Evolutionary conservation across 2,888 invertebrate species (phyloP), one percentile per base, ranked within the genome.

Genomic region (Drosophila picticornis): DNA sequence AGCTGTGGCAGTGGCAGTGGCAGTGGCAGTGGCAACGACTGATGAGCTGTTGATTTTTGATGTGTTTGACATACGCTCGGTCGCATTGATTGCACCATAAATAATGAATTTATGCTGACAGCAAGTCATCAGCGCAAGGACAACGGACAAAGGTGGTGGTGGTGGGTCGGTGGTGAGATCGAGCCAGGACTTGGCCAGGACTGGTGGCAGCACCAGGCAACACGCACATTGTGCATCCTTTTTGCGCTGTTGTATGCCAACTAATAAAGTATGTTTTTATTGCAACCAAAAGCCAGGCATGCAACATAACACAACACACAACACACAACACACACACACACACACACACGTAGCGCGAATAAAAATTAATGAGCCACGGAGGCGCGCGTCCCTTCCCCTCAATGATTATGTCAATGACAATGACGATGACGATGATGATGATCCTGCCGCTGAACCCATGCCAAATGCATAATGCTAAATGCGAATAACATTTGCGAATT

Each of bases 61-160:
- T 93, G 93, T 91, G 91, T 91, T 93, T 93, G 93, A 93, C 93
- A 93, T 93, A 92, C 93, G 93, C 91, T 92, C 92, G 86, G 80
- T 74, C 87, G 77, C 92, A 93, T 93, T 93, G 92, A 93, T 92
- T 92, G 92, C 92, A 74, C 88, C 92, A 92, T 92, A 92, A 92
- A 92, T 92, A 91, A 93, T 86, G 91, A 90, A 92, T 92, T 92
- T 92, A 93, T 92, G 92, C 88, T 91, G 92, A 92, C 92, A 92
- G 91, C 88, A 91, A 92, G 90, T 90, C 87, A 82, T 87, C 86
- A 64, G 64, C 36, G 62, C 71, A 66, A 59, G 66, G 46, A 62
- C 77, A 58, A 48, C 29, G 51, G 13, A 52, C 62, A 46, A 65
- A 68, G 34, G 34, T 34, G 34, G 34, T 50, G 81, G 78, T 81